These are phyloP conservation scores for Apis dorsata DNA, from an alignment of 1,140 invertebrate species.

Conservation along the genomic window DNA sequence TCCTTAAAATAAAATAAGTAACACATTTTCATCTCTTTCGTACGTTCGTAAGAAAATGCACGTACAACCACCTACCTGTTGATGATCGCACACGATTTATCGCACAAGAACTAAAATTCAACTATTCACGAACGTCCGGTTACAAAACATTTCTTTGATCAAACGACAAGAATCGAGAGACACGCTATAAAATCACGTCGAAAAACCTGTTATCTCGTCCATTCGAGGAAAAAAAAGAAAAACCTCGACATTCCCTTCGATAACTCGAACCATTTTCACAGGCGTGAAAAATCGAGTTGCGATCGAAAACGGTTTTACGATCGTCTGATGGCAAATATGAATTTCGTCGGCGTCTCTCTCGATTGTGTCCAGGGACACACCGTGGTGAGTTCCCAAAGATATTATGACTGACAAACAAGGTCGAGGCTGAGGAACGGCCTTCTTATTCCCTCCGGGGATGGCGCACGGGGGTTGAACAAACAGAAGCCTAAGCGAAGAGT, in stretches of 20 bases:
- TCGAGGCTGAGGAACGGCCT: conserved; percentile 16
- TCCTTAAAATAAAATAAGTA: no score
- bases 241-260: no score
- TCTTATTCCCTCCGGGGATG: conserved; percentile 19
- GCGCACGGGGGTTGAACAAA: conserved; percentile 38
- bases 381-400: conserved; percentile 19
- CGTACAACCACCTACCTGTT: no score
- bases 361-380: background rate
- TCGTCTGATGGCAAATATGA: conserved; percentile 7
- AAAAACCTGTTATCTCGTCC: no score
- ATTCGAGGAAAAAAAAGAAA: background rate
- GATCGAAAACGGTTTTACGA: background rate
- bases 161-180: background rate
- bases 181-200: no score
- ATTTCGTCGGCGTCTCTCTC: conserved; percentile 20
- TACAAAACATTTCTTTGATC: no score
- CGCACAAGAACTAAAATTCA: no score
- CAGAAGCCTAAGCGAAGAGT: conserved; percentile 40
- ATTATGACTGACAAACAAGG: conserved; percentile 55
- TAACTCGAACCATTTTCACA: background rate
- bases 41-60: no score
- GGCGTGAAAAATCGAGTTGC: conserved; percentile 24
- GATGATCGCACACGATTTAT: no score
- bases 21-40: no score
- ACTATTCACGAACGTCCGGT: no score